Conservation (phyloP, 1,140 invertebrate species). For the Hyphantria cunea region DNA sequence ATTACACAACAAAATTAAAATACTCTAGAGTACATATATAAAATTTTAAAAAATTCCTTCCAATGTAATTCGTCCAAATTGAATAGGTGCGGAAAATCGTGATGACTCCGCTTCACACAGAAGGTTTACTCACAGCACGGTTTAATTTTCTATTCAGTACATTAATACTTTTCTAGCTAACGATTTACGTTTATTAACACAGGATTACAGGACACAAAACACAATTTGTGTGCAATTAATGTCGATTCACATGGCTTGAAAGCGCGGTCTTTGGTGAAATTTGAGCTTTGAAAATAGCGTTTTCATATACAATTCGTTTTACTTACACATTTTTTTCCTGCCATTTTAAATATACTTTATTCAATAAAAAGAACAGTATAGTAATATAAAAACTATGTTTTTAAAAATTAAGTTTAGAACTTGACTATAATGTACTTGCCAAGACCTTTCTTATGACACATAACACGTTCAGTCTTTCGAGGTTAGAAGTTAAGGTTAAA, state of each 20-base stretch:
- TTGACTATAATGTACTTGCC: no score
- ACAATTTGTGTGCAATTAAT: constrained; percentile 30
- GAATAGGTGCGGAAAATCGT: background rate
- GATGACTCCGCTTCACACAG: background rate
- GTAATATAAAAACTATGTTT: no score
- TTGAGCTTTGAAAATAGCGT: constrained; percentile 3
- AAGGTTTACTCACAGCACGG: background rate
- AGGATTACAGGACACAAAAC: constrained; percentile 27
- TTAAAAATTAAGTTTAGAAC: no score
- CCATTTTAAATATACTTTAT: no score
- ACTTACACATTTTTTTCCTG: background rate
- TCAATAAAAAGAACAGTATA: no score
- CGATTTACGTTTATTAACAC: constrained; percentile 24
- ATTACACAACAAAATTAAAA: no score
- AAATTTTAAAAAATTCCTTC: no score
- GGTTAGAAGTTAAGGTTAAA: no score
- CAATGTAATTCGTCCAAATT: background rate
- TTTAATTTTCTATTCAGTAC: constrained; percentile 11
- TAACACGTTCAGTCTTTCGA: no score
- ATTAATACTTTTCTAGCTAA: constrained; percentile 25
- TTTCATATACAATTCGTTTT: background rate
- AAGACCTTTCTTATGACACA: no score
- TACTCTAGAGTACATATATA: no score
- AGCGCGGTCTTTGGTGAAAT: constrained; percentile 17
- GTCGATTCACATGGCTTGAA: constrained; percentile 28